Conservation (phyloP, 2,888 invertebrate genomes). For the Lomographa bimaculata region DNA sequence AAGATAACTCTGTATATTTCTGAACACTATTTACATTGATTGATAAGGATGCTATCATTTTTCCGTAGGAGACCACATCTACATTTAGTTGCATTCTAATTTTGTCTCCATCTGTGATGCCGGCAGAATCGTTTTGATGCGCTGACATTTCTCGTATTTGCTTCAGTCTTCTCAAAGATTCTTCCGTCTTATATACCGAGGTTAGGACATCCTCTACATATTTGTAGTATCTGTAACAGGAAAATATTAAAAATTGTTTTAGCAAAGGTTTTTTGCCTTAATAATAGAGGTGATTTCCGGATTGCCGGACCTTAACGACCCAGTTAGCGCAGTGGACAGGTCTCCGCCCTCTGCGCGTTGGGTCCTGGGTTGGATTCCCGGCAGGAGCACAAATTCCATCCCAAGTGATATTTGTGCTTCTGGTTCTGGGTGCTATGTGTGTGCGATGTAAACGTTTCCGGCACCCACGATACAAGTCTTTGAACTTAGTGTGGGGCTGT, state of each 20-base stretch:
- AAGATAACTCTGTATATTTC: conserved; percentile 83
- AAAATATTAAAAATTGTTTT: neutral
- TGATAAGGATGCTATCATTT: conserved; percentile 82
- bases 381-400: no score
- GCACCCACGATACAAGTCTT: no score
- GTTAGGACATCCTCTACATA: conserved; percentile 94
- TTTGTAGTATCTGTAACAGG: conserved; percentile 84
- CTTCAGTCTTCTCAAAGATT: conserved; percentile 95
- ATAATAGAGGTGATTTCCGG: no score
- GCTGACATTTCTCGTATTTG: conserved; percentile 87
- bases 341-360: no score
- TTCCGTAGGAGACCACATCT: conserved; percentile 91
- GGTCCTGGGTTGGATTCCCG: no score
- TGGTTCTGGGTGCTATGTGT: no score
- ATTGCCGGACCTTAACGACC: no score
- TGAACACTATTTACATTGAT: conserved; percentile 82
- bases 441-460: no score
- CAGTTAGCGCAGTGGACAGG: no score
- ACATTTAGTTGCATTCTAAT: conserved; percentile 95
- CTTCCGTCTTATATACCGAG: conserved; percentile 97
- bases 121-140: conserved; percentile 77
- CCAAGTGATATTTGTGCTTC: no score
- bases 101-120: conserved; percentile 95
- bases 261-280: no score
- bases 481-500: no score